Evolutionary conservation across 2,113 vertebrate genomes (phyloP).

Genomic region (Colius striatus): DNA sequence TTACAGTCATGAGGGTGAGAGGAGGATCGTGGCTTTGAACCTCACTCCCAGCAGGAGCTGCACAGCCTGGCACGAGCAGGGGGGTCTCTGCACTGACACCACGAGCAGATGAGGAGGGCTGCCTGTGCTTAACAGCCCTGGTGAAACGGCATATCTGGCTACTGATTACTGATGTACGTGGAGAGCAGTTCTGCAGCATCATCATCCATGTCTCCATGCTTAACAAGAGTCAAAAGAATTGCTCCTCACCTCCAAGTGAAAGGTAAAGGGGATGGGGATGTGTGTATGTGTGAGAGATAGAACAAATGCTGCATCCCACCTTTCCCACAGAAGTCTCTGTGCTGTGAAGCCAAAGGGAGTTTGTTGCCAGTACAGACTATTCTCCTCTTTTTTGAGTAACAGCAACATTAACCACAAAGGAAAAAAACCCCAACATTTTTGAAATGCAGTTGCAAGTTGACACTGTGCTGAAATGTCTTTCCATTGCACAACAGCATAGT

Average conservation of each 20-base stretch:
- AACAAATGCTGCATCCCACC: background rate
- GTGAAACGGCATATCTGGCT: background rate
- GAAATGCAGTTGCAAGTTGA: background rate
- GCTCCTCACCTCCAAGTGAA: background rate
- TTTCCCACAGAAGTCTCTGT: background rate
- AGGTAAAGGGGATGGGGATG: background rate
- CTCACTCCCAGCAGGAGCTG: background rate
- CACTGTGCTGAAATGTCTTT: background rate
- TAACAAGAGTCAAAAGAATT: background rate
- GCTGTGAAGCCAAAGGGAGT: background rate
- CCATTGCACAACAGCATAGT: background rate
- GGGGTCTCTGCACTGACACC: background rate
- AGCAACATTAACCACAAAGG: background rate
- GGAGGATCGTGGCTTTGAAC: background rate
- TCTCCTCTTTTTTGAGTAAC: background rate
- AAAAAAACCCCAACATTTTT: background rate
- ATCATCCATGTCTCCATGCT: background rate
- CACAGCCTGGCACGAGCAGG: background rate
- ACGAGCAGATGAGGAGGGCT: background rate
- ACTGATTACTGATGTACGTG: rapidly evolving
- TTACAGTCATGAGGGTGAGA: background rate
- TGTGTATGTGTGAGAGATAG: too few species aligned
- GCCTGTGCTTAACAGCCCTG: background rate
- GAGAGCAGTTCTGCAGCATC: background rate
- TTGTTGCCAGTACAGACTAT: background rate